These are phyloP conservation scores for Echinops telfairi DNA, from an alignment of 2,113 vertebrate species.

Conservation along the genomic window DNA sequence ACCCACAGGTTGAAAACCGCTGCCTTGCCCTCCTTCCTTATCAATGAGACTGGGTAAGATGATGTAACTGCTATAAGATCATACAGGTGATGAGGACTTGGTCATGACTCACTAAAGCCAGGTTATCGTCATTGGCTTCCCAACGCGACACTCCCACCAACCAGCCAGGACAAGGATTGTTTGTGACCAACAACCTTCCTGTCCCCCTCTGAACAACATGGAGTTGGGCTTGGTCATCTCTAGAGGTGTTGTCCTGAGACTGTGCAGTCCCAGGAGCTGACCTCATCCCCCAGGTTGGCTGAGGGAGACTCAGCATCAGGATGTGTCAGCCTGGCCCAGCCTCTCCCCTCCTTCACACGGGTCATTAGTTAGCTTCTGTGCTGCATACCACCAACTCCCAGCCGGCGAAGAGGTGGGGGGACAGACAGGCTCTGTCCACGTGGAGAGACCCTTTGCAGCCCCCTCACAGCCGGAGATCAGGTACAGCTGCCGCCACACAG, in stretches of 20 bases:
- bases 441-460: not conserved
- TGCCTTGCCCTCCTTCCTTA: not conserved
- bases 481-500: not conserved
- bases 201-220: slow-evolving; percentile 47
- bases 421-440: not conserved
- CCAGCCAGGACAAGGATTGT: not conserved
- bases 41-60: slow-evolving; percentile 27
- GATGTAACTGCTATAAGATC: not conserved
- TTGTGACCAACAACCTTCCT: not conserved
- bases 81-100: not conserved
- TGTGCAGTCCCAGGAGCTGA: not conserved
- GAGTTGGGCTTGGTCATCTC: not conserved
- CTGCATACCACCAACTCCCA: not conserved
- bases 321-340: not conserved
- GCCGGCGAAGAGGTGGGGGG: not conserved
- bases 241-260: not conserved
- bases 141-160: slow-evolving; percentile 29
- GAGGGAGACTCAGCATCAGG: not conserved
- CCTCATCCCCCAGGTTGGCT: not conserved
- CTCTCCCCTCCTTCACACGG: not conserved
- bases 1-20: no score
- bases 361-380: not conserved
- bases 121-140: slow-evolving; percentile 37
- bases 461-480: not conserved
- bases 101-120: slow-evolving; percentile 30